Evolutionary conservation across 2,888 invertebrate genomes (phyloP).

Genomic region (Falcaria lacertinaria): DNA sequence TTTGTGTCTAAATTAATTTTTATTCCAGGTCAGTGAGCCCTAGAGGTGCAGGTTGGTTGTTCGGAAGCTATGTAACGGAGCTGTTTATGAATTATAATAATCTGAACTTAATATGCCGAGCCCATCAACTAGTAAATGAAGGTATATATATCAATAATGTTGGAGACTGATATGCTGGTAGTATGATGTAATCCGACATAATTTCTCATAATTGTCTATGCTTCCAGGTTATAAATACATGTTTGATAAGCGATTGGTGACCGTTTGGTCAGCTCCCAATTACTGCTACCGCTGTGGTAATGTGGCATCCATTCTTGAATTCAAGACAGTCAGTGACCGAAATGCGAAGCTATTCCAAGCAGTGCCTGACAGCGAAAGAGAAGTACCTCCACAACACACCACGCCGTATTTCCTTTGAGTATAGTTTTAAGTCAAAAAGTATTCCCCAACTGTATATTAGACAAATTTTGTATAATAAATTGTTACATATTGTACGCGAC

Average conservation of each 20-base stretch:
- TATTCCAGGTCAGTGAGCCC: slow-evolving; percentile 89
- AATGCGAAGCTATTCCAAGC: slow-evolving; percentile 94
- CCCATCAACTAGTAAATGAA: slow-evolving; percentile 99
- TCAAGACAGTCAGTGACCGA: slow-evolving; percentile 88
- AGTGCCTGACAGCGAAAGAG: slow-evolving; percentile 95
- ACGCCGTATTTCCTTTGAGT: slow-evolving; percentile 97
- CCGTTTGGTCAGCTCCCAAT: slow-evolving; percentile 99
- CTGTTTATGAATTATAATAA: slow-evolving; percentile 96
- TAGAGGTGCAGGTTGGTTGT: slow-evolving; percentile 98
- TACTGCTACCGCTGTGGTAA: slow-evolving; percentile 99
- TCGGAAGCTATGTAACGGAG: slow-evolving; percentile 96
- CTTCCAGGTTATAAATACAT: slow-evolving; percentile 95
- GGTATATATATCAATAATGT: too few relatives aligned
- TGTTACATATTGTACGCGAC: slow-evolving; percentile 39
- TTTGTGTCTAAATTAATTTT: background rate
- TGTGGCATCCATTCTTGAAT: slow-evolving; percentile 96
- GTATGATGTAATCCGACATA: too few relatives aligned
- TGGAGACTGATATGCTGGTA: too few relatives aligned
- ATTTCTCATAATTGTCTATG: slow-evolving; percentile 5
- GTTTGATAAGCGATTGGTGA: slow-evolving; percentile 98
- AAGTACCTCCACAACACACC: slow-evolving; percentile 94
- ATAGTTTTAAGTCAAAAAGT: slow-evolving; percentile 39
- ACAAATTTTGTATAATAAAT: slow-evolving; percentile 59
- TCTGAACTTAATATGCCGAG: slow-evolving; percentile 96
- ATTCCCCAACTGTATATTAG: slow-evolving; percentile 44